phyloP scores from a whole-genome alignment of 2,113 vertebrate species.

The Dasyurus viverrinus region DNA sequence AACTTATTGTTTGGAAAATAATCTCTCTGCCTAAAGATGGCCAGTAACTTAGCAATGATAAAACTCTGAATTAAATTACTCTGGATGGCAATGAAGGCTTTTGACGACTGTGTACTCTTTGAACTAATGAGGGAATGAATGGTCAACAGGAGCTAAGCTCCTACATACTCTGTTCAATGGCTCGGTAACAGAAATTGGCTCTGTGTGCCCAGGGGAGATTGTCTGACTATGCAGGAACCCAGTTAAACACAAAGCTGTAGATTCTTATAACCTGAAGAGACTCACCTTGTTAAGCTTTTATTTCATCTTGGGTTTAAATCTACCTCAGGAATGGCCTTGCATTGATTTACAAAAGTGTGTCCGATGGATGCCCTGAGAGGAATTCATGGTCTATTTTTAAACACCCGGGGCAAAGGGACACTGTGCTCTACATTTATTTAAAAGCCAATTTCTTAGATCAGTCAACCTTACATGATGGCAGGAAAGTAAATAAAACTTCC shows the following conservation, averaged over 20 bases:
- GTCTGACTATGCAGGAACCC: background rate
- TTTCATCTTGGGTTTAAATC: conserved; percentile 42
- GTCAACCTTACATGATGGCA: background rate
- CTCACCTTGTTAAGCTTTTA: conserved; percentile 51
- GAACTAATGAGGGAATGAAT: background rate
- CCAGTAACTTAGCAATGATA: background rate
- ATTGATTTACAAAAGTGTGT: background rate
- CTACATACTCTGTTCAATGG: background rate
- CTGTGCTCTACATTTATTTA: conserved; percentile 56
- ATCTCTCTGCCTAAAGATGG: background rate
- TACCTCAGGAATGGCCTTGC: conserved; percentile 32
- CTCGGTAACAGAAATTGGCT: background rate
- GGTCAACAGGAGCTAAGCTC: background rate
- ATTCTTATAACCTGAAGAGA: background rate
- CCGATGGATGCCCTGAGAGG: conserved; percentile 49
- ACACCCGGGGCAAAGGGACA: conserved; percentile 59
- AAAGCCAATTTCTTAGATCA: conserved; percentile 32
- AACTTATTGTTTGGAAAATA: background rate
- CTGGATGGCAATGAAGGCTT: background rate
- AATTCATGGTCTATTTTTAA: conserved; percentile 67
- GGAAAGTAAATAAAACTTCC: conserved; percentile 19
- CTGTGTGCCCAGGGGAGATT: background rate
- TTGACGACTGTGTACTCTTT: background rate
- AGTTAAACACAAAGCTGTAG: conserved; percentile 18
- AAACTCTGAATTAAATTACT: background rate